phyloP scores from a whole-genome alignment of 2,797 vertebrate species.

The Pangasius mekongensis region DNA sequence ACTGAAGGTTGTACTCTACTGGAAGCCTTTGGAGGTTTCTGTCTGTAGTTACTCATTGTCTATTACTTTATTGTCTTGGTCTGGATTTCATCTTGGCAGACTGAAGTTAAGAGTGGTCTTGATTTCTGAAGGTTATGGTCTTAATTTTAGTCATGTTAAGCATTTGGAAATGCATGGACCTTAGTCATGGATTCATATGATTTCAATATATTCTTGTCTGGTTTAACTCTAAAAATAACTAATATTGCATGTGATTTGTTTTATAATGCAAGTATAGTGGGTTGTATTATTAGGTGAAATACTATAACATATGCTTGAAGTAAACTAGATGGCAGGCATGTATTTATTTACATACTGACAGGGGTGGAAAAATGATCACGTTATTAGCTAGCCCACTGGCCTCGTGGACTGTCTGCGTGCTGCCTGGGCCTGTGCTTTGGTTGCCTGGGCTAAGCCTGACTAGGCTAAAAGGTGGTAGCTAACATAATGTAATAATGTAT shows the following conservation, averaged over 20 bases:
- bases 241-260: not conserved
- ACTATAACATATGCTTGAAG: not conserved
- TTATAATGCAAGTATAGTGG: not conserved
- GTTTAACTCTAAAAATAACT: not conserved
- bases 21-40: not conserved
- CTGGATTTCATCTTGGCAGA: slow-evolving; percentile 10
- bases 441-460: not conserved
- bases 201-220: not conserved
- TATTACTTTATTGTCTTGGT: slow-evolving; percentile 17
- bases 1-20: not conserved
- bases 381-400: not conserved
- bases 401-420: not conserved
- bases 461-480: not conserved
- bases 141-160: slow-evolving; percentile 16
- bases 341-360: not conserved
- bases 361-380: not conserved
- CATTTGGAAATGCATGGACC: slow-evolving; percentile 10
- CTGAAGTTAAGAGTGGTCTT: not conserved
- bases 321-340: not conserved
- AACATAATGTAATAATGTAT: not conserved
- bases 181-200: slow-evolving; percentile 12
- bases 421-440: not conserved
- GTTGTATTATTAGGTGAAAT: not conserved
- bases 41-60: slow-evolving; percentile 14
- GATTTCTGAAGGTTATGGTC: slow-evolving; percentile 26